Evolutionary conservation across 2,888 invertebrate species (phyloP).

Genomic region (Pediacus dermestoides): DNA sequence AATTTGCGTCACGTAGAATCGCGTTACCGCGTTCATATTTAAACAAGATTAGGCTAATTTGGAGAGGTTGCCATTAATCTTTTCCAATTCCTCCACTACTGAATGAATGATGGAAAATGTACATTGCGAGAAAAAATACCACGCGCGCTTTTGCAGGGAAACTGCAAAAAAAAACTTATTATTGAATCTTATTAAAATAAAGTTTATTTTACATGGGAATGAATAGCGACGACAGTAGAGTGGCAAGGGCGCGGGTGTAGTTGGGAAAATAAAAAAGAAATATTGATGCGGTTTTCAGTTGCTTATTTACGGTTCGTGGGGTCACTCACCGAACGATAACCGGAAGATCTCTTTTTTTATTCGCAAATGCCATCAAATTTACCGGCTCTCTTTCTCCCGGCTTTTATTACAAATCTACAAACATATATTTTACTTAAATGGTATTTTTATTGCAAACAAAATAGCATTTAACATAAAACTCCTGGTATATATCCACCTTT

Average conservation of each 20-base stretch:
- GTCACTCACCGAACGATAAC: slow-evolving; percentile 14
- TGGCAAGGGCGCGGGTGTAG: no score
- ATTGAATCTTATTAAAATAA: no score
- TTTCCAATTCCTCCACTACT: slow-evolving; percentile 9
- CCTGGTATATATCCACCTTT: no score
- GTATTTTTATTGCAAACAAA: slow-evolving; percentile 11
- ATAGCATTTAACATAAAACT: slow-evolving; percentile 11
- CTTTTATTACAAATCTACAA: slow-evolving; percentile 15
- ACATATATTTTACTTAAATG: slow-evolving; percentile 15
- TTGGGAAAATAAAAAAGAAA: no score
- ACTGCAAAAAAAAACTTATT: no score
- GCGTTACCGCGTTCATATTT: slow-evolving; percentile 35
- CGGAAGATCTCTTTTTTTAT: slow-evolving; percentile 14
- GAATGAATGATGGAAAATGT: no score
- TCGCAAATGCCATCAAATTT: slow-evolving; percentile 14
- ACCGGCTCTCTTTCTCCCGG: slow-evolving; percentile 9
- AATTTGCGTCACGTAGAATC: slow-evolving; percentile 36
- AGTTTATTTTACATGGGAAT: no score
- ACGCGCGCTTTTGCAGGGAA: no score
- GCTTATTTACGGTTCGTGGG: no score
- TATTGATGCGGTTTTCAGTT: no score
- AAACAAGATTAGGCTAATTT: slow-evolving; percentile 36
- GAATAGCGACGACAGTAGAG: no score
- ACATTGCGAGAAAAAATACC: no score
- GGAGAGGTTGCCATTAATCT: slow-evolving; percentile 34